phyloP scores from a whole-genome alignment of 2,113 vertebrate genomes.

The Aramus guarauna region DNA sequence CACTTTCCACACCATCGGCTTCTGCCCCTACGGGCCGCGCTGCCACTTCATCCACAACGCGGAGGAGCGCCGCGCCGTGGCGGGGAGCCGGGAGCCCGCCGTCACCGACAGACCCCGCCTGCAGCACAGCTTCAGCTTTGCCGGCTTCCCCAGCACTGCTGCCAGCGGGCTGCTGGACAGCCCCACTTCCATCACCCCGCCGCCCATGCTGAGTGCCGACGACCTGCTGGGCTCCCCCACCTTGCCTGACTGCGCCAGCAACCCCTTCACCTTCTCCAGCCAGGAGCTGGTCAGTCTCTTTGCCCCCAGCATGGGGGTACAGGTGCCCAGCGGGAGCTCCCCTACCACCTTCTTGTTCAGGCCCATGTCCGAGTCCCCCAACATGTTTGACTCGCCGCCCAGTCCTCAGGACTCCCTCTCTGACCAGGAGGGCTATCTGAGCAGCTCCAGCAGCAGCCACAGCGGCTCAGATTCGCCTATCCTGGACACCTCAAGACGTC shows the following conservation, averaged over 20 bases:
- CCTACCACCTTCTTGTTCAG: constrained; percentile 90
- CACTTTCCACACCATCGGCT: constrained; percentile 99
- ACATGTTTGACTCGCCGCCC: constrained; percentile 89
- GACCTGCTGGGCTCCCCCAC: constrained; percentile 84
- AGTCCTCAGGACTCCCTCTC: constrained; percentile 96
- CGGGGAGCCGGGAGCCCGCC: constrained; percentile 77
- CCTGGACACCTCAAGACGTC: constrained; percentile 93
- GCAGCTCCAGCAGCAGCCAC: constrained; percentile 95
- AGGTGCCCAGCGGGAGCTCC: constrained; percentile 79
- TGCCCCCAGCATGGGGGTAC: constrained; percentile 84
- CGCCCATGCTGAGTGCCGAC: constrained; percentile 89
- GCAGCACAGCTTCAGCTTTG: constrained; percentile 98
- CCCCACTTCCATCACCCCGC: constrained; percentile 95
- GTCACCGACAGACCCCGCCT: constrained; percentile 90
- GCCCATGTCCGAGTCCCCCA: constrained; percentile 92
- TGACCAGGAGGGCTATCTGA: constrained; percentile 98
- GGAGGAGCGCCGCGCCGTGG: constrained; percentile 90
- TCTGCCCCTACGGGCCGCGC: constrained; percentile 94
- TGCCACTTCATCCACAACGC: constrained; percentile 99
- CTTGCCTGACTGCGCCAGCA: constrained; percentile 88
- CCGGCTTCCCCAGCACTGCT: constrained; percentile 85
- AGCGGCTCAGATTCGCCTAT: constrained; percentile 94
- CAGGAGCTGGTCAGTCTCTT: constrained; percentile 97
- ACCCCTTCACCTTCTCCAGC: constrained; percentile 98
- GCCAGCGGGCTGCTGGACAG: constrained; percentile 91